Percentiles rank a stretch among this genome's conserved stretches.
These are phyloP conservation scores for Hydra vulgaris DNA, from an alignment of 30 jellyfish, hydroid and myxozoan species.

Conservation along the genomic window DNA sequence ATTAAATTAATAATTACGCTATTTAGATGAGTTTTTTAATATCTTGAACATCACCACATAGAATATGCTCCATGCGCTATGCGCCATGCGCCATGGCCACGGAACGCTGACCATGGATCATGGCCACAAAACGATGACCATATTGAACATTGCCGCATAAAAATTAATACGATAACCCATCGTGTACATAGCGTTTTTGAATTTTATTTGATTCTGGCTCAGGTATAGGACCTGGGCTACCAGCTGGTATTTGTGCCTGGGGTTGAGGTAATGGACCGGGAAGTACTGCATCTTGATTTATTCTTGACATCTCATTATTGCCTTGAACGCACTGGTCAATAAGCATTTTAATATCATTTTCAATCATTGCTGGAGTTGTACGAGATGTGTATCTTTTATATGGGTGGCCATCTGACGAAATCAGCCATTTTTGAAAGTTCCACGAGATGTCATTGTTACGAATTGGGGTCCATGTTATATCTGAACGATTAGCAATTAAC, in stretches of 20 bases:
- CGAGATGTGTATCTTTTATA: conserved; percentile 74
- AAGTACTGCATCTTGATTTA: background rate
- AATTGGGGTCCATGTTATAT: conserved; percentile 93
- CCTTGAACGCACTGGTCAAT: conserved; percentile 21
- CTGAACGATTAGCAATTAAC: conserved; percentile 74
- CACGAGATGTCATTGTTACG: conserved; percentile 86
- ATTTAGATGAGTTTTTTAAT: too few relatives aligned
- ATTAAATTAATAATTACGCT: too few relatives aligned
- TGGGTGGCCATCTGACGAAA: conserved; percentile 81
- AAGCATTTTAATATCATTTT: conserved; percentile 50
- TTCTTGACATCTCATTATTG: background rate
- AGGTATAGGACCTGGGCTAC: background rate
- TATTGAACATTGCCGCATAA: background rate
- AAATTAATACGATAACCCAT: background rate
- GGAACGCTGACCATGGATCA: too few relatives aligned
- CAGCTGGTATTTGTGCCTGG: background rate
- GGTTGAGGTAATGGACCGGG: background rate
- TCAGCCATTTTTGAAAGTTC: conserved; percentile 87
- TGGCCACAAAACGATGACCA: too few relatives aligned
- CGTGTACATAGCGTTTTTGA: background rate
- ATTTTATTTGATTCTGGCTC: background rate
- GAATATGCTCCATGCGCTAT: too few relatives aligned
- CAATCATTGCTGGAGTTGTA: conserved; percentile 55
- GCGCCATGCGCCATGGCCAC: too few relatives aligned
- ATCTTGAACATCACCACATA: too few relatives aligned